Percentiles rank a stretch among this genome's conserved stretches.
phyloP scores from a whole-genome alignment of 2,113 vertebrate species.

The Hirundichthys speculiger region DNA sequence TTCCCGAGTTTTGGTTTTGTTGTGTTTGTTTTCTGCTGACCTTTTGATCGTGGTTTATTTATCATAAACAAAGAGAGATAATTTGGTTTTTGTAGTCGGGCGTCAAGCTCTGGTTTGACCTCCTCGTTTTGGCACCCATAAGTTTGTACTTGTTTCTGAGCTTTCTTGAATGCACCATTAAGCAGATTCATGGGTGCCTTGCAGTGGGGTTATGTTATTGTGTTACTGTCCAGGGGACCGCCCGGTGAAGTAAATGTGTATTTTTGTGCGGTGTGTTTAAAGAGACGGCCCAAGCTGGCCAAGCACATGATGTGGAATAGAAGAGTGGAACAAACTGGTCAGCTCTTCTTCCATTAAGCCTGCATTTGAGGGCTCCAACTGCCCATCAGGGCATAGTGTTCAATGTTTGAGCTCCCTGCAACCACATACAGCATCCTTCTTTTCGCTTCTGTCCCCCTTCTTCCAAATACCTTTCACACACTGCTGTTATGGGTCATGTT shows the following conservation, averaged over 20 bases:
- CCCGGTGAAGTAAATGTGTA: conserved; percentile 62
- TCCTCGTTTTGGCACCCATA: conserved; percentile 19
- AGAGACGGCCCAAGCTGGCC: conserved; percentile 55
- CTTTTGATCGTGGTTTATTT: conserved; percentile 40
- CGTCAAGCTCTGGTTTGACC: conserved; percentile 22
- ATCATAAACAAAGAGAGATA: conserved; percentile 39
- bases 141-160: conserved; percentile 25
- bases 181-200: conserved; percentile 53
- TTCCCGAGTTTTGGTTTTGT: too few species aligned
- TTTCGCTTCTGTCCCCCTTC: background rate
- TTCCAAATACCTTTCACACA: background rate
- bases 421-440: conserved; percentile 15
- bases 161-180: conserved; percentile 40
- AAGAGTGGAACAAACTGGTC: conserved; percentile 74
- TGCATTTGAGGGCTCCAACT: conserved; percentile 23
- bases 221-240: conserved; percentile 43
- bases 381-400: conserved; percentile 42
- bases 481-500: background rate
- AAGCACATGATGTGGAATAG: conserved; percentile 23
- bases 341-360: conserved; percentile 53
- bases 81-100: conserved; percentile 33
- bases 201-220: conserved; percentile 57
- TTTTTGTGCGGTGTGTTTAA: conserved; percentile 64
- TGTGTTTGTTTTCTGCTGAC: conserved; percentile 1
- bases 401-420: background rate